phyloP scores from a whole-genome alignment of 2,888 invertebrate genomes.

The Mechanitis mazaeus region DNA sequence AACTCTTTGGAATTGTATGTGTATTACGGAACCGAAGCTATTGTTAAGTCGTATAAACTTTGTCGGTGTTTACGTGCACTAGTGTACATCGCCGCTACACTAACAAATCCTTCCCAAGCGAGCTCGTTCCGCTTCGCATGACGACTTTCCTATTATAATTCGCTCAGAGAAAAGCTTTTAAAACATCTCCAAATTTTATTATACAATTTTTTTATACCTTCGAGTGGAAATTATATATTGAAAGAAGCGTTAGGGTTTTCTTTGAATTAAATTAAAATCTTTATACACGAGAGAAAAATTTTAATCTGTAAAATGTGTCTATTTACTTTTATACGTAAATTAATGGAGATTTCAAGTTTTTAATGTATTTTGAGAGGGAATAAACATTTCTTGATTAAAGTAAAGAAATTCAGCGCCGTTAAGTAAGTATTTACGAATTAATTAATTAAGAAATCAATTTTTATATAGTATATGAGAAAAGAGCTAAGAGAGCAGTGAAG shows the following conservation, averaged over 20 bases:
- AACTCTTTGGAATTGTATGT: conserved; percentile 13
- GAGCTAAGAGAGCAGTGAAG: no score
- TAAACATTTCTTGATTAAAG: neutral
- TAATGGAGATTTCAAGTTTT: conserved; percentile 1
- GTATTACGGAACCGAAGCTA: conserved; percentile 17
- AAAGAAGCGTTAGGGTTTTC: conserved; percentile 24
- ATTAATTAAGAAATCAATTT: neutral
- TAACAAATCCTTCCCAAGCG: conserved; percentile 42
- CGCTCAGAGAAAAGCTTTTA: conserved; percentile 44
- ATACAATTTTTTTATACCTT: conserved; percentile 27
- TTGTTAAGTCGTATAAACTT: conserved; percentile 26
- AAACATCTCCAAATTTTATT: conserved; percentile 48
- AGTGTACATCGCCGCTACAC: conserved; percentile 13
- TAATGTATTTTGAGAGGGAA: conserved; percentile 3
- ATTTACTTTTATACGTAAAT: conserved; percentile 4
- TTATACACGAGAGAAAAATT: conserved; percentile 17
- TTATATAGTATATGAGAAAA: no score
- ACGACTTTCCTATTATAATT: conserved; percentile 42
- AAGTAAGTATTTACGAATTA: conserved; percentile 3
- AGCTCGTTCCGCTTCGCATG: conserved; percentile 35
- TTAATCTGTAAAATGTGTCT: conserved; percentile 18
- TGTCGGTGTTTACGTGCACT: conserved; percentile 19
- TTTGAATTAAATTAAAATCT: conserved; percentile 23
- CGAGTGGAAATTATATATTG: conserved; percentile 22
- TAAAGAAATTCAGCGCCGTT: neutral